Evolutionary conservation across 92 coral and sea anemone genomes (phyloP).

Genomic region (Phenganax stokvisi): DNA sequence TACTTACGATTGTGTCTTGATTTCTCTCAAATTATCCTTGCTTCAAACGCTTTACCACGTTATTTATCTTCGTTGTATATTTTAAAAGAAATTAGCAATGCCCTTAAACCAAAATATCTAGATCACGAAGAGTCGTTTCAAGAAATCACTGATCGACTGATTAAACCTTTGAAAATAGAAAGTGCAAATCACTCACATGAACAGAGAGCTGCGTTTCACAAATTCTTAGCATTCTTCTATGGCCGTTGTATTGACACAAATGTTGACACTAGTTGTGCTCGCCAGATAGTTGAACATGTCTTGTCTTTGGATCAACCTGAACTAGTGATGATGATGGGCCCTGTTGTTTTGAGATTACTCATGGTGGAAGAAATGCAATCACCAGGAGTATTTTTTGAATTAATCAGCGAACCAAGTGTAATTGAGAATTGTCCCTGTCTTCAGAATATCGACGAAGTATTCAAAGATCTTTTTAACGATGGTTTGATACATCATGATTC

Average conservation of each 20-base stretch:
- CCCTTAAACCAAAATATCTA: constrained; percentile 51
- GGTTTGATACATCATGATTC: constrained; percentile 52
- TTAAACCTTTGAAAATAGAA: constrained; percentile 37
- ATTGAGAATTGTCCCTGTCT: constrained; percentile 58
- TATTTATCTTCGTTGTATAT: constrained; percentile 52
- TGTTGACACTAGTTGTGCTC: constrained; percentile 67
- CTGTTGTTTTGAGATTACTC: constrained; percentile 67
- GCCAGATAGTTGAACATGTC: constrained; percentile 56
- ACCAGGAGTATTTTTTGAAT: constrained; percentile 54
- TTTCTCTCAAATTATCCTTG: constrained; percentile 57
- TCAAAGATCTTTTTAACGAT: constrained; percentile 13
- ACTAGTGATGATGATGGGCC: constrained; percentile 59
- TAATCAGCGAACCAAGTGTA: constrained; percentile 63
- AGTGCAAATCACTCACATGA: constrained; percentile 43
- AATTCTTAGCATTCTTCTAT: constrained; percentile 64
- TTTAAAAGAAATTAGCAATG: constrained; percentile 58
- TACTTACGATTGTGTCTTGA: constrained; percentile 78
- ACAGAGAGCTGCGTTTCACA: constrained; percentile 42
- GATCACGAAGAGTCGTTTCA: constrained; percentile 60
- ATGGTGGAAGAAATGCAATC: constrained; percentile 52
- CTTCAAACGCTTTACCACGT: constrained; percentile 43
- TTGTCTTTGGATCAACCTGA: constrained; percentile 50
- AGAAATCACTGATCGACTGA: constrained; percentile 32
- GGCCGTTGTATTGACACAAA: constrained; percentile 84
- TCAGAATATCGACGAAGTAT: constrained; percentile 42